phyloP scores from a whole-genome alignment of 2,888 invertebrate genomes.

The Baronia brevicornis region DNA sequence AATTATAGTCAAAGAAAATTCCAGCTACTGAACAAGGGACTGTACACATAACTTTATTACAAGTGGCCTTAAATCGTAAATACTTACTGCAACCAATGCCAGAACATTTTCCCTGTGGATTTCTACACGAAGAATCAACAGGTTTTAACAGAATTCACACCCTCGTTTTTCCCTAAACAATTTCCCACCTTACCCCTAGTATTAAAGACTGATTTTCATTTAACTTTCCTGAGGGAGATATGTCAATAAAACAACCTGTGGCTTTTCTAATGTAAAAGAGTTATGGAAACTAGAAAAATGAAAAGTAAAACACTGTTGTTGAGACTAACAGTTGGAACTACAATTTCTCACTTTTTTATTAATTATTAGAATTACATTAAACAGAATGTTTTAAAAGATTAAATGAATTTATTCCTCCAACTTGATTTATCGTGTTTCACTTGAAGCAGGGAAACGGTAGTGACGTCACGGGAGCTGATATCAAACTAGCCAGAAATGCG shows the following conservation, averaged over 20 bases:
- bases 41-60: neutral
- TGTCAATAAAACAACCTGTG: slow-evolving; percentile 55
- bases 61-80: slow-evolving; percentile 12
- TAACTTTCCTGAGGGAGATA: slow-evolving; percentile 30
- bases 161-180: slow-evolving; percentile 39
- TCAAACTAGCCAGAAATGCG: slow-evolving; percentile 72
- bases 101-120: slow-evolving; percentile 56
- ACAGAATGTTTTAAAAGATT: slow-evolving; percentile 12
- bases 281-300: slow-evolving; percentile 10
- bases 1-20: no score
- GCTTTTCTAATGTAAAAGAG: slow-evolving; percentile 31
- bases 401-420: slow-evolving; percentile 20
- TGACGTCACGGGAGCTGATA: slow-evolving; percentile 67
- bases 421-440: slow-evolving; percentile 38
- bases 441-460: slow-evolving; percentile 43
- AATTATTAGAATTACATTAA: neutral
- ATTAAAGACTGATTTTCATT: slow-evolving; percentile 50
- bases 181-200: slow-evolving; percentile 46
- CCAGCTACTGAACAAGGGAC: neutral
- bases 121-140: slow-evolving; percentile 59
- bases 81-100: slow-evolving; percentile 60
- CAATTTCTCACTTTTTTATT: no score
- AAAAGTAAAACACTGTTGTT: slow-evolving; percentile 3
- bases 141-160: slow-evolving; percentile 62
- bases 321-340: slow-evolving; percentile 2